Percentiles rank a stretch among this genome's conserved stretches.
phyloP scores from a whole-genome alignment of 23 tunicate genomes.

The Diplosoma virens region DNA sequence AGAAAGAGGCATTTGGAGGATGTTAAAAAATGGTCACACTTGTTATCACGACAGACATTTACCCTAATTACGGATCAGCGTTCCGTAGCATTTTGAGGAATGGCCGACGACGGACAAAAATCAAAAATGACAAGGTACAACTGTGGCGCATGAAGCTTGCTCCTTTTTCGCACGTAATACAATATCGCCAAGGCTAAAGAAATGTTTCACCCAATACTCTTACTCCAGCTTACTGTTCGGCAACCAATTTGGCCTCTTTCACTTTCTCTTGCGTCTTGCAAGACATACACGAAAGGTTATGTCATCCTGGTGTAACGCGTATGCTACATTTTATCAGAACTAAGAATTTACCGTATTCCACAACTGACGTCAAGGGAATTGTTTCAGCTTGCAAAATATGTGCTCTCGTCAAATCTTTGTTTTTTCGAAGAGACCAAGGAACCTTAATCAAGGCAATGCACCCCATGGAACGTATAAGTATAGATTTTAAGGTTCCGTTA shows the following conservation, averaged over 20 bases:
- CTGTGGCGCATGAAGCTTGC: too few species aligned
- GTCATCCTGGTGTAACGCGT: conserved; percentile 21
- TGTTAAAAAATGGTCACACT: background rate
- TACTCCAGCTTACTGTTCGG: background rate
- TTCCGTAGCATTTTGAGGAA: too few species aligned
- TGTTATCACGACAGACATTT: background rate
- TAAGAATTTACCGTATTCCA: conserved; percentile 15
- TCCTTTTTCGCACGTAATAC: too few species aligned
- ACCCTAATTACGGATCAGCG: background rate
- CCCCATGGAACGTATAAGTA: conserved; percentile 13
- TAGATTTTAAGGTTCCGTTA: conserved; percentile 8
- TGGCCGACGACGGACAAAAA: too few species aligned
- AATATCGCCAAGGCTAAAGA: background rate
- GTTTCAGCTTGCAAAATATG: background rate
- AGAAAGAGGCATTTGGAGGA: background rate
- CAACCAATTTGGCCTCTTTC: background rate
- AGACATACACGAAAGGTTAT: background rate
- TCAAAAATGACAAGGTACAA: too few species aligned
- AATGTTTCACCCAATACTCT: background rate
- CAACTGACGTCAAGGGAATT: background rate
- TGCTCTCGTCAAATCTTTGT: background rate
- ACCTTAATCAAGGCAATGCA: conserved; percentile 7
- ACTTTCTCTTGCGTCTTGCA: too few species aligned
- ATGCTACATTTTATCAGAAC: conserved; percentile 4
- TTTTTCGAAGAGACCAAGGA: background rate